Evolutionary conservation across 2,888 invertebrate genomes (phyloP).

Genomic region (Hirtodrosophila alboralis): DNA sequence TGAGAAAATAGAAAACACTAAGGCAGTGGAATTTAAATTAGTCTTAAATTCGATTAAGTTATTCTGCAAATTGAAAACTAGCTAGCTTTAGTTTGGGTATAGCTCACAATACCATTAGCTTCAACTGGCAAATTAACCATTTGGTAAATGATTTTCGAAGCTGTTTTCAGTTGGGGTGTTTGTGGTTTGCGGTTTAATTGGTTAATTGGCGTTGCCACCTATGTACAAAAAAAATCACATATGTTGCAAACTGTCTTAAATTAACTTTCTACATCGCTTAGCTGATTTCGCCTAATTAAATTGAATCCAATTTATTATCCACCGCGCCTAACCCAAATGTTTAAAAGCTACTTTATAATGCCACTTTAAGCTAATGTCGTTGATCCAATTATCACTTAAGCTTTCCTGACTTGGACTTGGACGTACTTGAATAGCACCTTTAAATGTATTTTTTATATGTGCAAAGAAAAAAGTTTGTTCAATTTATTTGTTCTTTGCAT

Average conservation of each 20-base stretch:
- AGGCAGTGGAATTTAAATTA: not conserved
- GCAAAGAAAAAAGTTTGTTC: conserved; percentile 81
- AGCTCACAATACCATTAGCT: conserved; percentile 10
- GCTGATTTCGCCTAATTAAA: no score
- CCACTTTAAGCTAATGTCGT: conserved; percentile 18
- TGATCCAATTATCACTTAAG: conserved; percentile 9
- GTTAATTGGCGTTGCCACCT: no score
- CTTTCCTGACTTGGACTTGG: conserved; percentile 7
- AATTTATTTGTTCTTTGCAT: conserved; percentile 83
- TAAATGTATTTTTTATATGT: conserved; percentile 47
- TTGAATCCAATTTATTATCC: no score
- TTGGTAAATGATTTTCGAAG: not conserved
- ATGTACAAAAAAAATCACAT: no score
- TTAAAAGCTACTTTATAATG: no score
- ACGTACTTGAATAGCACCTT: conserved; percentile 19
- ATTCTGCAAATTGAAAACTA: conserved; percentile 40
- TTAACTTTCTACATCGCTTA: no score
- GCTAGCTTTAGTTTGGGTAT: conserved; percentile 13
- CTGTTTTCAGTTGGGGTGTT: no score
- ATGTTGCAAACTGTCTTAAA: no score
- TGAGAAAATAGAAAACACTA: not conserved
- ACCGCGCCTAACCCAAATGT: no score
- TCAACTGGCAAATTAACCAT: not conserved
- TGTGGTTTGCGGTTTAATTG: no score
- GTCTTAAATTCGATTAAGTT: conserved; percentile 8